Percentiles rank a stretch among this genome's conserved stretches.
phyloP scores from a whole-genome alignment of 2,113 vertebrate genomes.

The Catagonus wagneri region DNA sequence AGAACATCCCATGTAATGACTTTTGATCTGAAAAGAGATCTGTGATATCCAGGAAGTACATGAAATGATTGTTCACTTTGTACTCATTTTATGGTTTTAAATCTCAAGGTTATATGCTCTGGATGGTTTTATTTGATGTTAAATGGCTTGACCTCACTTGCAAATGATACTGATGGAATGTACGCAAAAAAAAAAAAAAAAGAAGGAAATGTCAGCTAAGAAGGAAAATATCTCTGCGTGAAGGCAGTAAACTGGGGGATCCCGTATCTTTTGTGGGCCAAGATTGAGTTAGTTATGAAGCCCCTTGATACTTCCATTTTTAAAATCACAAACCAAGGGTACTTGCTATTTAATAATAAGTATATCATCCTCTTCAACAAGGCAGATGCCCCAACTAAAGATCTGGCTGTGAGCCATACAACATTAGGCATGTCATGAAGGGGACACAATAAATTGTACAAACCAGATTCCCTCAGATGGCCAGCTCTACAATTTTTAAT shows the following conservation, averaged over 20 bases:
- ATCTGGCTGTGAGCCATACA: neutral
- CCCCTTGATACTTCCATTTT: neutral
- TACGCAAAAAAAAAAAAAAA: neutral
- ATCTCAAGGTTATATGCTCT: neutral
- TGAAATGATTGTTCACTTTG: slow-evolving; percentile 12
- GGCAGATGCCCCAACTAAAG: neutral
- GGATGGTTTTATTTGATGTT: slow-evolving; percentile 39
- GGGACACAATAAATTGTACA: neutral
- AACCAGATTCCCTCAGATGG: neutral
- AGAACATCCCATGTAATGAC: neutral
- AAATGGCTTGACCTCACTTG: slow-evolving; percentile 9
- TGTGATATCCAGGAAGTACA: neutral
- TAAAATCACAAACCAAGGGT: neutral
- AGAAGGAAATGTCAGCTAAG: neutral
- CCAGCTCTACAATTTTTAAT: neutral
- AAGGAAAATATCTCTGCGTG: neutral
- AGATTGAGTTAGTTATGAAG: neutral
- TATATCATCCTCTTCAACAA: neutral
- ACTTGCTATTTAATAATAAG: neutral
- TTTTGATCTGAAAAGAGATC: slow-evolving; percentile 6
- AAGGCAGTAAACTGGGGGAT: neutral
- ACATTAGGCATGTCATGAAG: neutral
- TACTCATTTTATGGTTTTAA: neutral
- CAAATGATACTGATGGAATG: neutral
- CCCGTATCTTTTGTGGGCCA: neutral